Percentiles rank a stretch among this genome's conserved stretches.
Evolutionary conservation across 2,797 vertebrate genomes (phyloP).

Genomic region (Fistularia commersonii): DNA sequence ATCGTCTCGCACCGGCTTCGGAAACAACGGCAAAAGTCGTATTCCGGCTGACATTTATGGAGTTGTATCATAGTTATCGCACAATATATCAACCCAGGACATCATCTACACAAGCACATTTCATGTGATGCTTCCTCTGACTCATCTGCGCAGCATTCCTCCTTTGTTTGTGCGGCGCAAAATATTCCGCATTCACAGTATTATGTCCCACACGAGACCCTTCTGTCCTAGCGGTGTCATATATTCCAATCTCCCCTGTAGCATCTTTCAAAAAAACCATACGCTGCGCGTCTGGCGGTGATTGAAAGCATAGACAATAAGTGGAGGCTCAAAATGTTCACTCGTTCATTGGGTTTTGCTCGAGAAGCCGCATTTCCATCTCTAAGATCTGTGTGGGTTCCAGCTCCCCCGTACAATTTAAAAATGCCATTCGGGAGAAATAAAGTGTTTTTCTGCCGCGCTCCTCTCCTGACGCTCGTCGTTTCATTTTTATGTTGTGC

Average conservation of each 20-base stretch:
- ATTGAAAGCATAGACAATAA: slow-evolving; percentile 58
- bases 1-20: too few species aligned
- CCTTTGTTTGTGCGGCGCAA: slow-evolving; percentile 21
- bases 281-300: slow-evolving; percentile 36
- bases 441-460: slow-evolving; percentile 54
- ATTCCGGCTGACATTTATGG: too few species aligned
- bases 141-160: slow-evolving; percentile 22
- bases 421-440: slow-evolving; percentile 58
- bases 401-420: slow-evolving; percentile 57
- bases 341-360: slow-evolving; percentile 54
- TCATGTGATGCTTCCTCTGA: too few species aligned
- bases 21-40: too few species aligned
- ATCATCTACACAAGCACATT: not conserved
- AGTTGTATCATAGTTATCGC: too few species aligned
- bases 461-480: slow-evolving; percentile 59
- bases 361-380: slow-evolving; percentile 46
- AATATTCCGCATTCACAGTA: slow-evolving; percentile 31
- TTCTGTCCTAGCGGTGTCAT: slow-evolving; percentile 37
- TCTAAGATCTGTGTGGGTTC: slow-evolving; percentile 48
- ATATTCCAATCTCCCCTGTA: slow-evolving; percentile 35
- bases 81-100: slow-evolving; percentile 1
- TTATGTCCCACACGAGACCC: slow-evolving; percentile 39
- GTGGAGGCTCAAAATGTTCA: slow-evolving; percentile 34
- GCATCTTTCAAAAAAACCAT: slow-evolving; percentile 31
- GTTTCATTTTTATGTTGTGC: slow-evolving; percentile 53